Evolutionary conservation across 2,113 vertebrate genomes (phyloP), one percentile per base, ranked within the genome.

Genomic region (Nycticryphes semicollaris): DNA sequence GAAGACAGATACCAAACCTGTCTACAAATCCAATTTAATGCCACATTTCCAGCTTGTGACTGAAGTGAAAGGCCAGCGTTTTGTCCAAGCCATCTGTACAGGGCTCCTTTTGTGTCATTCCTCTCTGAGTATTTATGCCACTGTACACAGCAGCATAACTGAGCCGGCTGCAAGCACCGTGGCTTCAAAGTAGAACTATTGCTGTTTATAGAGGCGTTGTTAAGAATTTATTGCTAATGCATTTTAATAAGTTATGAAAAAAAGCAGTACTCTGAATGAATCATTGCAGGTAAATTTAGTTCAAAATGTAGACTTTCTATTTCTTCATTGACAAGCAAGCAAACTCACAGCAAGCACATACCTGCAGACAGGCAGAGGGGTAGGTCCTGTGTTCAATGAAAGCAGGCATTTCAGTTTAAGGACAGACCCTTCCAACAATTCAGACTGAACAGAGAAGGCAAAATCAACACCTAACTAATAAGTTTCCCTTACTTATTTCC

Each of bases 181-280:
- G 9, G 48, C 87, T 76, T 89, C 91, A 91, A 89, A 95, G 84
- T 35, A 87, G 56, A 92, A 84, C 83, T 66, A 93, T 6, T 84
- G 77, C 89, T 94, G 94, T 67, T 94, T 93, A 79, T 69, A 91
- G 89, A 87, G 94, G 62, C 87, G 69, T n/a, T 79, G 77, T 73
- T 73, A 91, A 41, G 69, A 93, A 87, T 69, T 84, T 54, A 82
- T 80, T 91, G 66, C 77, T 91, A 84, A 64, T 62, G 53, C 59
- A 69, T 89, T 87, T 94, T 82, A 78, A 70, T 84, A 90, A 82
- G 86, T 62, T 76, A 76, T 17, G n/a, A 37, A 62, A 91, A 96
- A 91, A 25, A 89, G 57, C 68, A 80, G 39, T 53, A 43, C 81
- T 75, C 77, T 72, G 69, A 81, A 89, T 87, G 73, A 84, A 89